Evolutionary conservation across 2,797 vertebrate species (phyloP).

Genomic region (Brotula barbata): DNA sequence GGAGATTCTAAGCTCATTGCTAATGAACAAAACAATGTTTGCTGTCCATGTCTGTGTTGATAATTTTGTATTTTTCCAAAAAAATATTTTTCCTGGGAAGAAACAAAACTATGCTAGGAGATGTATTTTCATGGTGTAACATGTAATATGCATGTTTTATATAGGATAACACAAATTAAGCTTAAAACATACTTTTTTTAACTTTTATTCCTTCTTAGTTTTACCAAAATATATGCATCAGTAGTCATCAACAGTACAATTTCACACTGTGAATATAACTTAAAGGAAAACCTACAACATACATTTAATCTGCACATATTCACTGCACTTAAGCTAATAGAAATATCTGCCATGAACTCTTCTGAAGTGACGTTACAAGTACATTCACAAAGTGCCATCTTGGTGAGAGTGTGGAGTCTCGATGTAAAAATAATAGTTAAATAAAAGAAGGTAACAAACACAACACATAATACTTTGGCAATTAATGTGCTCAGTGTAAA

Average conservation of each 20-base stretch:
- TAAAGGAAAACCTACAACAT: slow-evolving; percentile 65
- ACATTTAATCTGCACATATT: slow-evolving; percentile 56
- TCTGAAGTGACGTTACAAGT: slow-evolving; percentile 55
- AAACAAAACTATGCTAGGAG: too few relatives aligned
- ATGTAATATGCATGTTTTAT: too few relatives aligned
- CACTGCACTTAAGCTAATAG: slow-evolving; percentile 63
- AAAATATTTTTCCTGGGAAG: too few relatives aligned
- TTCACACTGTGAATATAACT: slow-evolving; percentile 58
- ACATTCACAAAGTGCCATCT: slow-evolving; percentile 63
- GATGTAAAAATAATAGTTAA: slow-evolving; percentile 39
- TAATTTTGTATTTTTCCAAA: too few relatives aligned
- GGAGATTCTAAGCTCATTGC: too few relatives aligned
- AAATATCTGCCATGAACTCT: slow-evolving; percentile 40
- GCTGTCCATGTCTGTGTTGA: too few relatives aligned
- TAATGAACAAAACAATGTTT: too few relatives aligned
- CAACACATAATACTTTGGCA: slow-evolving; percentile 51
- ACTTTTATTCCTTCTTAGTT: slow-evolving; percentile 59
- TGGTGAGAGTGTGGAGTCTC: slow-evolving; percentile 36
- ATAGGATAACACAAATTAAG: background rate
- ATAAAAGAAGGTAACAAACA: slow-evolving; percentile 42
- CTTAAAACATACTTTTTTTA: background rate
- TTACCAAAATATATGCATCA: slow-evolving; percentile 68
- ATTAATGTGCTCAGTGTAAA: slow-evolving; percentile 26
- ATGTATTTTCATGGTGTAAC: background rate
- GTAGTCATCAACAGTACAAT: slow-evolving; percentile 63